phyloP scores from a whole-genome alignment of 2,113 vertebrate species.

The Brachypteracias leptosomus region DNA sequence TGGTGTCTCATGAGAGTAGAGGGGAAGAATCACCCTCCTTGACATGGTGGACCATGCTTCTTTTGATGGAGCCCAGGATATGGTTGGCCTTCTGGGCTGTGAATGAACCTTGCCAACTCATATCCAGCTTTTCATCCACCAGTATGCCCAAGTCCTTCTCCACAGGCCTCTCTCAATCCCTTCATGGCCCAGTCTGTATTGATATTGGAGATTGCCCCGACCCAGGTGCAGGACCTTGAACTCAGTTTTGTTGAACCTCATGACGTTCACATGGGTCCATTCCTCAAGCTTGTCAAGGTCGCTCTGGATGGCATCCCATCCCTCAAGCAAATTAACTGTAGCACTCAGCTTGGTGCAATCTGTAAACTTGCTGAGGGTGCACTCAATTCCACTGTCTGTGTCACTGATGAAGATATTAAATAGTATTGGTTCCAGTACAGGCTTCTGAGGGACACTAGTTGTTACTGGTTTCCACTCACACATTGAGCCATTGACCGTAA shows the following conservation, averaged over 20 bases:
- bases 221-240: background rate
- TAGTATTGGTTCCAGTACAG: background rate
- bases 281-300: background rate
- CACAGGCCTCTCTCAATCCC: background rate
- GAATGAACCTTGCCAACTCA: rapidly evolving
- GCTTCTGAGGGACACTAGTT: background rate
- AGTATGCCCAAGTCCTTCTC: background rate
- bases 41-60: rapidly evolving
- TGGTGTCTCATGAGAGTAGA: background rate
- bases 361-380: background rate
- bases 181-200: background rate
- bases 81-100: rapidly evolving
- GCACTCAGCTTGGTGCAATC: background rate
- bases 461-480: background rate
- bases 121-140: background rate
- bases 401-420: background rate
- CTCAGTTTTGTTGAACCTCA: background rate
- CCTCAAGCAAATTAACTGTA: background rate
- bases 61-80: background rate
- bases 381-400: background rate
- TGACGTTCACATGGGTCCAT: background rate
- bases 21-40: background rate
- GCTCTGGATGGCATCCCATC: background rate
- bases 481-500: background rate
- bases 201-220: background rate